Base-by-base conservation (phyloP, 2,888 invertebrate genomes). In the Rotaria magnacalcarata region DNA sequence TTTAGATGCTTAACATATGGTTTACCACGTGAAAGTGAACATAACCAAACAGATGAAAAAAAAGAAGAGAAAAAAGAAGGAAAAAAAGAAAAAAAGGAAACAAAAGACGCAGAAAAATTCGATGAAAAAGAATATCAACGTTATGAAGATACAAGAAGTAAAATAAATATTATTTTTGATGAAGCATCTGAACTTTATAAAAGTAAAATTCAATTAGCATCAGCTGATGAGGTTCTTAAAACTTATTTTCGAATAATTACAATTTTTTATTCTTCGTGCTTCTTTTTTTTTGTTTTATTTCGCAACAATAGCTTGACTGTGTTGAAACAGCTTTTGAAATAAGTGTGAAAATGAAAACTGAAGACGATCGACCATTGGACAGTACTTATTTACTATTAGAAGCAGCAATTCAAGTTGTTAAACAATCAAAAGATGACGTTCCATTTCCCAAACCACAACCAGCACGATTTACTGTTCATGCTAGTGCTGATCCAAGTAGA, bases 91-190 rank as follows among this genome's bases (percentile, higher is more conserved):
- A 2, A 34, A 34, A 34, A 34, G 34, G 2, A 34, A 34, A 34
- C 1, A 2, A 34, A 34, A 67, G 47, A 80, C n/a, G 80, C 47
- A 2, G 80, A 80, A n/a, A 80, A 80, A 47, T 47, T 80, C 16
- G 80, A 80, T 47, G 80, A 80, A 80, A 80, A 80, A 80, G 80
- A 80, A 80, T 80, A 80, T 80, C 80, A 80, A 80, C 43, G 47
- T 10, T 80, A 80, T 80, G 80, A 80, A 80, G 47, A 47, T 80
- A 43, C 47, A 8, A 21, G 80, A 47, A 80, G 47, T 47, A 43
- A 80, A 80, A 80, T 80, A n/a, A 80, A 80, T 80, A n/a, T n/a
- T 14, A 11, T 80, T 21, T 80, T 80, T 80, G 80, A 80, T 47
- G 80, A 80, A n/a, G n/a, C 47, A 47, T 47, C 80, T 4, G 80